Base-by-base conservation (phyloP, 2,888 invertebrate genomes). In the Thymelicus acteon region DNA sequence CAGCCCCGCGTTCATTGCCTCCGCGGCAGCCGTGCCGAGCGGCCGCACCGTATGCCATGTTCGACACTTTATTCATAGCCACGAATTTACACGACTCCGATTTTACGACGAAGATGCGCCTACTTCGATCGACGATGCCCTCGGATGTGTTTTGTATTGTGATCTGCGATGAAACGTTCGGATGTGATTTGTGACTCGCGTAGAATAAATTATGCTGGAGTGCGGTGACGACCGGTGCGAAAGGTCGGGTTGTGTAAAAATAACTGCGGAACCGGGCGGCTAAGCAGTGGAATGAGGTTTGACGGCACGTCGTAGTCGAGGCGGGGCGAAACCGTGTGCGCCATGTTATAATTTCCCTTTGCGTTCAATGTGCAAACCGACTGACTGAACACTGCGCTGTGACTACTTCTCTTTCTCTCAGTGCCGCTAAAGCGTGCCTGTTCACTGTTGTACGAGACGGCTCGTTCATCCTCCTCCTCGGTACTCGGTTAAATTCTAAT, bases 1-100 rank as follows among this genome's bases (percentile, higher is more conserved):
- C 87, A 86, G 85, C 87, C 89, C 92, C 94, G 91, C 95, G 95
- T 95, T 95, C 95, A 95, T 95, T 95, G 95, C 94, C 95, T 95
- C 93, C 95, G 95, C 94, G 95, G 95, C 95, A 87, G 91, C 92
- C 92, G 92, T 85, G 85, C 90, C 82, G 92, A 88, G 87, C 88
- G 86, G 86, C 85, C 88, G 91, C 79, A 75, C 78, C 79, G 85
- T 83, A 89, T 88, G 90, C 82, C 74, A 79, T 70, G 64, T 74
- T 39, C 63, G 44, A 71, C 73, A 73, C 71, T 67, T 72, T 68
- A 61, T 60, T 67, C 68, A 66, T 64, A 64, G 58, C 52, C 64
- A 72, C 72, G 64, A 60, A 70, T 64, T 64, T 44, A 70, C 64
- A 72, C 72, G 73, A 72, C 71, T 73, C 65, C 71, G 19, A 72